Conservation (phyloP, 2,113 vertebrate species). For the Podarcis raffonei region DNA sequence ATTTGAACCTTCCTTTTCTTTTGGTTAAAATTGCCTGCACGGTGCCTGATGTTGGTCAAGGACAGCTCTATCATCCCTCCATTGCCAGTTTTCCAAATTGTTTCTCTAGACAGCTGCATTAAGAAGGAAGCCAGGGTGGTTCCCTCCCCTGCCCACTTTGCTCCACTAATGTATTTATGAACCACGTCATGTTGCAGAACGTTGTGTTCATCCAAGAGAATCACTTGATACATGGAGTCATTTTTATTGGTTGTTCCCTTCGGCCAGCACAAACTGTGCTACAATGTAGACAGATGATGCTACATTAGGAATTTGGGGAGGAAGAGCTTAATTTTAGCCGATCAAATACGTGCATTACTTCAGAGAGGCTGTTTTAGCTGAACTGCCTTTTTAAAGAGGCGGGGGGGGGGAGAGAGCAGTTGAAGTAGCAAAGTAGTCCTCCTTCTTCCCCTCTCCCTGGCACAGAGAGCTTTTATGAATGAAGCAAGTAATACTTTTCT, state of each 20-base stretch:
- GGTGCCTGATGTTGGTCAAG: neutral
- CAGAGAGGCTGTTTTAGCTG: slow-evolving; percentile 17
- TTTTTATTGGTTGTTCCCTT: slow-evolving; percentile 41
- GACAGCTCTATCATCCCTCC: neutral
- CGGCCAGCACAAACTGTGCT: slow-evolving; percentile 27
- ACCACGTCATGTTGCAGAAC: neutral
- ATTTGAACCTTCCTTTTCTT: neutral
- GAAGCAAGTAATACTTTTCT: neutral
- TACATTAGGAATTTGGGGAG: slow-evolving; percentile 42
- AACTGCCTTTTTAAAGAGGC: slow-evolving; percentile 26
- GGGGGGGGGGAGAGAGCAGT: too few species aligned
- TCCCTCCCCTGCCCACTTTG: neutral
- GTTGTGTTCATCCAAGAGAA: slow-evolving; percentile 33
- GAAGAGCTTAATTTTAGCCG: slow-evolving; percentile 38
- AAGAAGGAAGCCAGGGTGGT: slow-evolving; percentile 27
- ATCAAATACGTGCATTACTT: slow-evolving; percentile 14
- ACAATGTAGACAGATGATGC: slow-evolving; percentile 41
- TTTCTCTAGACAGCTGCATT: neutral
- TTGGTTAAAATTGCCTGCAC: neutral
- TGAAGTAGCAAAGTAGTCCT: too few species aligned
- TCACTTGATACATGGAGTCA: slow-evolving; percentile 42
- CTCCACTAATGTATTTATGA: slow-evolving; percentile 25
- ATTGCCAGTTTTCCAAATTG: neutral
- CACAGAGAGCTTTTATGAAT: neutral
- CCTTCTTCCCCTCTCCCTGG: neutral